Evolutionary conservation across 2,888 invertebrate genomes (phyloP).

Genomic region (Euphydryas editha): DNA sequence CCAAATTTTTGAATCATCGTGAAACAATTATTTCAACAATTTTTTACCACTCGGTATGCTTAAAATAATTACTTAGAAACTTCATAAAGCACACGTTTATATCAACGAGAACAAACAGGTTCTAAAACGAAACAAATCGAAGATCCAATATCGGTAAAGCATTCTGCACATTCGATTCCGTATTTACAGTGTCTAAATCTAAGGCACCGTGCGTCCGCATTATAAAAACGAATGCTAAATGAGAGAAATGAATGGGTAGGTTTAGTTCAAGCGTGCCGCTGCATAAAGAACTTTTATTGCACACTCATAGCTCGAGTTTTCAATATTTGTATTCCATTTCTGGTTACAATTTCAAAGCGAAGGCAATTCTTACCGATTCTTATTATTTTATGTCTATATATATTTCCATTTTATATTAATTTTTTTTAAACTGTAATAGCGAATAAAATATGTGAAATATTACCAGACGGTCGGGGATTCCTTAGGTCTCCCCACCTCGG

Average conservation of each 20-base stretch:
- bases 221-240: constrained; percentile 42
- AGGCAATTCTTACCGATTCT: constrained; percentile 61
- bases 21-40: too few relatives aligned
- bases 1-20: too few relatives aligned
- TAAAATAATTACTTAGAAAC: too few relatives aligned
- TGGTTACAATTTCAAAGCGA: constrained; percentile 61
- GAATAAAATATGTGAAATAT: too few relatives aligned
- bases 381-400: constrained; percentile 52
- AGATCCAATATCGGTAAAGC: too few relatives aligned
- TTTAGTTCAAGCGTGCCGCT: constrained; percentile 63
- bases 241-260: constrained; percentile 42
- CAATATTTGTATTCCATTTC: constrained; percentile 79
- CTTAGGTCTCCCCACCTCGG: too few relatives aligned
- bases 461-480: too few relatives aligned
- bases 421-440: too few relatives aligned
- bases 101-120: too few relatives aligned
- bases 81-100: too few relatives aligned
- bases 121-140: not conserved
- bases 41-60: too few relatives aligned
- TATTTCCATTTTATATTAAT: too few relatives aligned
- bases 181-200: constrained; percentile 13
- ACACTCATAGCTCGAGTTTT: constrained; percentile 59
- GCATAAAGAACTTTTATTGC: constrained; percentile 70
- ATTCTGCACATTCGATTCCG: not conserved
- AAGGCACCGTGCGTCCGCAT: constrained; percentile 31